Evolutionary conservation across 2,797 vertebrate species (phyloP).

Genomic region (Semaprochilodus insignis): DNA sequence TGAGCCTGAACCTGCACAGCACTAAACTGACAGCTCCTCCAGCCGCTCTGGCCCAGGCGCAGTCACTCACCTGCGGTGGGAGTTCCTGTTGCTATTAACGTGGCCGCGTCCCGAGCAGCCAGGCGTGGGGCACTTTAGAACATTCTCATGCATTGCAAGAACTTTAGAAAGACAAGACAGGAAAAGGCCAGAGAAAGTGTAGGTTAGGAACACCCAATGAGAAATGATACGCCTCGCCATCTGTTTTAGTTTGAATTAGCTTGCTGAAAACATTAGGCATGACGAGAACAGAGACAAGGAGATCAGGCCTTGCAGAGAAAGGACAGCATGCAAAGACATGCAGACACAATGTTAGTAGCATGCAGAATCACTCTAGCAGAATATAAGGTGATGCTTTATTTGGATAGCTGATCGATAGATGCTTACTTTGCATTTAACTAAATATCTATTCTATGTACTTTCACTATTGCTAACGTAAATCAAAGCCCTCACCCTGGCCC

Average conservation of each 20-base stretch:
- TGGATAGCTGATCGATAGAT: no score
- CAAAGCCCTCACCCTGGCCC: no score
- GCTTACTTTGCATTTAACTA: no score
- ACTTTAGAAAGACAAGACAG: constrained; percentile 93
- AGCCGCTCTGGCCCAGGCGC: constrained; percentile 22
- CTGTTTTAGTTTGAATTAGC: constrained; percentile 37
- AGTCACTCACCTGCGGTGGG: constrained; percentile 95
- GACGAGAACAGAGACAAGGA: constrained; percentile 33
- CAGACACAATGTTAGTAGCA: constrained; percentile 42
- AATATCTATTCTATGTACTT: no score
- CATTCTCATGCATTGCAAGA: constrained; percentile 99
- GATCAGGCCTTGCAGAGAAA: constrained; percentile 44
- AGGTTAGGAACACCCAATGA: constrained; percentile 58
- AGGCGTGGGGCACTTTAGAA: constrained; percentile 99
- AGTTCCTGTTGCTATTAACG: constrained; percentile 99
- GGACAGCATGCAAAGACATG: constrained; percentile 22
- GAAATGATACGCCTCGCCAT: constrained; percentile 51
- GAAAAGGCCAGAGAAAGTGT: constrained; percentile 82
- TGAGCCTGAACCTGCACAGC: constrained; percentile 32
- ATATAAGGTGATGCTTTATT: background rate
- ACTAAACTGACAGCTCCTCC: constrained; percentile 34
- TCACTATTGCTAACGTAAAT: no score
- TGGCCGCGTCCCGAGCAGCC: constrained; percentile 99
- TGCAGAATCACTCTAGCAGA: constrained; percentile 1
- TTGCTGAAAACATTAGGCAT: constrained; percentile 42